A percentile compares a stretch with the other conserved stretches of the same genome.
phyloP scores from a whole-genome alignment of 2,888 invertebrate genomes.

The Orthosia incerta region DNA sequence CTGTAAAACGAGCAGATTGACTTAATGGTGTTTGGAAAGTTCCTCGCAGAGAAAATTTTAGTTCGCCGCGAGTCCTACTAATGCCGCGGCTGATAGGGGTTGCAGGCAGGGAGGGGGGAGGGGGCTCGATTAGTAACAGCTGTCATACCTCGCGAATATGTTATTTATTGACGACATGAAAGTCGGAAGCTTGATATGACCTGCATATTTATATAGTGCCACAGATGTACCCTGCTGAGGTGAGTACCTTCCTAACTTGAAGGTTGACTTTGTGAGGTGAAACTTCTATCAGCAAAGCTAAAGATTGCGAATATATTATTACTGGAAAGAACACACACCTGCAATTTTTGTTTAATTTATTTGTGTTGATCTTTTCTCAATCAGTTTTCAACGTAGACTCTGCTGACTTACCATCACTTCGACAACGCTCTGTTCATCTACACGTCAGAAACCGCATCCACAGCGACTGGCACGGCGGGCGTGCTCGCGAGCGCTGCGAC shows the following conservation, averaged over 20 bases:
- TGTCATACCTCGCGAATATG: conserved; percentile 87
- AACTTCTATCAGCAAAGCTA: no score
- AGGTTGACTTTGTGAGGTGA: no score
- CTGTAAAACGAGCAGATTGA: conserved; percentile 89
- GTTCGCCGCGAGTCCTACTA: conserved; percentile 82
- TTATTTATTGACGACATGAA: conserved; percentile 81
- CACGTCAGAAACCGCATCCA: conserved; percentile 57
- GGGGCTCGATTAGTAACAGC: conserved; percentile 86
- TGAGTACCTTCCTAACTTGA: no score
- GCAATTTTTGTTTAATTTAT: not conserved
- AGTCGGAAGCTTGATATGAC: conserved; percentile 63
- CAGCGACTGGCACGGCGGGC: conserved; percentile 21
- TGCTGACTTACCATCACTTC: not conserved
- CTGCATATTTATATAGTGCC: conserved; percentile 35
- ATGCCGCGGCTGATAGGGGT: conserved; percentile 70
- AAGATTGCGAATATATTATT: not conserved
- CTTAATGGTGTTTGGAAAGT: conserved; percentile 89
- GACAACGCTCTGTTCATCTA: not conserved
- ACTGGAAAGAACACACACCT: not conserved
- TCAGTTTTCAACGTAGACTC: not conserved
- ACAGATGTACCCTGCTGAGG: not conserved
- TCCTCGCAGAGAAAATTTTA: conserved; percentile 85
- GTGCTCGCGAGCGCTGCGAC: conserved; percentile 63
- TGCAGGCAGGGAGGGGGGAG: conserved; percentile 51
- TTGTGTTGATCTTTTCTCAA: not conserved